Percentiles rank a stretch among this genome's conserved stretches.
Conservation (phyloP, 2,888 invertebrate genomes). For the Andrena bicolor region DNA sequence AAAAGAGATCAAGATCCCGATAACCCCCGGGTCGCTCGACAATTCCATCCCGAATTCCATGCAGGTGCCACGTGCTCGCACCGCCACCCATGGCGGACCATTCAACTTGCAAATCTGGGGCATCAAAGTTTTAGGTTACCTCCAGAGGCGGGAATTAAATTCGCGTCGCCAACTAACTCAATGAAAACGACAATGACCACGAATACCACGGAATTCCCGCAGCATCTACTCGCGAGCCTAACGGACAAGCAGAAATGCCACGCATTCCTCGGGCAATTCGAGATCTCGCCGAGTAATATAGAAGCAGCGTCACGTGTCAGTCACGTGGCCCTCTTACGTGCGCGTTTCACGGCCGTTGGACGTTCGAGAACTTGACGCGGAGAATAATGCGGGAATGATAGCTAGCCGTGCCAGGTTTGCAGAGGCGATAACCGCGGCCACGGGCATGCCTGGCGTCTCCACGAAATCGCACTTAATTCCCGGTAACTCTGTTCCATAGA, state of each 20-base stretch:
- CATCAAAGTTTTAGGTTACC: no score
- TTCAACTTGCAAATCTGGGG: no score
- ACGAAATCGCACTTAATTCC: constrained; percentile 12
- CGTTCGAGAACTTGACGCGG: constrained; percentile 51
- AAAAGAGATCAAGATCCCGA: constrained; percentile 12
- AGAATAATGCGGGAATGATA: constrained; percentile 46
- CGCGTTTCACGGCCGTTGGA: constrained; percentile 39
- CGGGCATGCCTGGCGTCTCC: not conserved
- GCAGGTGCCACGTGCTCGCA: not conserved
- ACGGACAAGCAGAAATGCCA: not conserved
- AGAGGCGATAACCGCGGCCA: constrained; percentile 28
- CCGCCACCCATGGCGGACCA: not conserved
- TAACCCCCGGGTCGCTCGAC: not conserved
- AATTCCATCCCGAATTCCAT: not conserved
- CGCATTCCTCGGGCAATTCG: not conserved
- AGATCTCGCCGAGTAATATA: not conserved
- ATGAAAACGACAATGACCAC: not conserved
- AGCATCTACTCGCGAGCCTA: not conserved
- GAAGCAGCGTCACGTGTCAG: constrained; percentile 18
- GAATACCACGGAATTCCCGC: not conserved
- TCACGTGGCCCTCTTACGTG: constrained; percentile 32
- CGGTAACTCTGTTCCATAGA: not conserved
- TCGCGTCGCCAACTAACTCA: no score
- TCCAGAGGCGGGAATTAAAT: no score
- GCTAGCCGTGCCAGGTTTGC: constrained; percentile 21